Conservation (phyloP, 2,797 vertebrate genomes). For the Acipenser ruthenus region DNA sequence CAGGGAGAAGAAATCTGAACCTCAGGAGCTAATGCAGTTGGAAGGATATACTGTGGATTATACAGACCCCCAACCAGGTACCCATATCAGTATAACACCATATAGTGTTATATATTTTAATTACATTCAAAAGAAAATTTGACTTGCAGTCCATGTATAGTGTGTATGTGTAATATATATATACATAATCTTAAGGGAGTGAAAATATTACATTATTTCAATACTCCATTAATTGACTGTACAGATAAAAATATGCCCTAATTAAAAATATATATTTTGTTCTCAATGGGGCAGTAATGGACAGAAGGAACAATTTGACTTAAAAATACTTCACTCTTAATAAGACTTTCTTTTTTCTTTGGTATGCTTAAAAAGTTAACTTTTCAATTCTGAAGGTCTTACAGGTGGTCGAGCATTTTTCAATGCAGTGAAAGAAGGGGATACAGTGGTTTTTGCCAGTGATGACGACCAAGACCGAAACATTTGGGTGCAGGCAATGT, state of each 20-base stretch:
- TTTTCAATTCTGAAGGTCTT: slow-evolving; percentile 59
- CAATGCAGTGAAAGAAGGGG: slow-evolving; percentile 88
- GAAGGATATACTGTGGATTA: slow-evolving; percentile 97
- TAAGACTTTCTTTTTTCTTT: not conserved
- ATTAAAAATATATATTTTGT: too few species aligned
- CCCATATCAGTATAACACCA: not conserved
- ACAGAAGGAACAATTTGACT: too few species aligned
- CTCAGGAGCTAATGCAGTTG: slow-evolving; percentile 93
- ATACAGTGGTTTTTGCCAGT: slow-evolving; percentile 84
- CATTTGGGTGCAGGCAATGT: slow-evolving; percentile 95
- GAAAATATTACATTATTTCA: too few species aligned
- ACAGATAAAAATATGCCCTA: too few species aligned
- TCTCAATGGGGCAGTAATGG: too few species aligned
- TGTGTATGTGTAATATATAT: not conserved
- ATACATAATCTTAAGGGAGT: too few species aligned
- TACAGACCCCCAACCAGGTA: slow-evolving; percentile 83
- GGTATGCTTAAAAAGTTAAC: not conserved
- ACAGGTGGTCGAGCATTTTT: slow-evolving; percentile 86
- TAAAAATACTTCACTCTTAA: too few species aligned
- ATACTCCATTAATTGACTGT: too few species aligned
- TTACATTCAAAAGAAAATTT: not conserved
- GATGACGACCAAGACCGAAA: slow-evolving; percentile 85
- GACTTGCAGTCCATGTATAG: not conserved
- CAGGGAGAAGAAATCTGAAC: slow-evolving; percentile 92
- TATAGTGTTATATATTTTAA: not conserved